phyloP scores from a whole-genome alignment of 1,140 invertebrate species.

The Chionoecetes opilio region DNA sequence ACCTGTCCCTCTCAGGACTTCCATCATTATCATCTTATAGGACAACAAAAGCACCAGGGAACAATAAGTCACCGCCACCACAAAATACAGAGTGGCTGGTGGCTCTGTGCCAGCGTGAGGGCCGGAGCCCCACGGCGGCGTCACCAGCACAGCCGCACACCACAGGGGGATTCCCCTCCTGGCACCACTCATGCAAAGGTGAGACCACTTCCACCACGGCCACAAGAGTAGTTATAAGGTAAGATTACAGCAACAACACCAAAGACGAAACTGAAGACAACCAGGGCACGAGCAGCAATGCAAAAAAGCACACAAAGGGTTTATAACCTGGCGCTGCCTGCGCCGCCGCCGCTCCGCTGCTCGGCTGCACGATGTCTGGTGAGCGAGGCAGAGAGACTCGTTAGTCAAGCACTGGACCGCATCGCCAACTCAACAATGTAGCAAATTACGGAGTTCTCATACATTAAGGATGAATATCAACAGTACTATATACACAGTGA shows the following conservation, averaged over 20 bases:
- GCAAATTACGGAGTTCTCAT: slow-evolving; percentile 71
- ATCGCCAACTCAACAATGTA: slow-evolving; percentile 75
- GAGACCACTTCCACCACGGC: slow-evolving; percentile 64
- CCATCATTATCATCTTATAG: slow-evolving; percentile 39
- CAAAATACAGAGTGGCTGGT: slow-evolving; percentile 16
- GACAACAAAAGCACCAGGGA: slow-evolving; percentile 72
- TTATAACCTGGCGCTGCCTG: slow-evolving; percentile 75
- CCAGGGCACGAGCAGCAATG: slow-evolving; percentile 67
- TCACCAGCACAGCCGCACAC: slow-evolving; percentile 44
- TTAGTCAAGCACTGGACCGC: slow-evolving; percentile 79
- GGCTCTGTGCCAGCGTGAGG: slow-evolving; percentile 35
- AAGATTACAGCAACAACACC: slow-evolving; percentile 69
- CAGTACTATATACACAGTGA: slow-evolving; percentile 70
- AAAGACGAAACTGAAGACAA: slow-evolving; percentile 62
- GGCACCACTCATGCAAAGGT: slow-evolving; percentile 73
- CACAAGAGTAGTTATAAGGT: slow-evolving; percentile 61
- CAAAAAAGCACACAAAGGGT: slow-evolving; percentile 66
- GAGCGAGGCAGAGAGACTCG: slow-evolving; percentile 77
- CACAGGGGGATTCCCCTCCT: slow-evolving; percentile 62
- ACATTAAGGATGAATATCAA: slow-evolving; percentile 67
- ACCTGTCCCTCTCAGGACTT: not conserved
- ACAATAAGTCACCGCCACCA: slow-evolving; percentile 62
- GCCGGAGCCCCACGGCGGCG: slow-evolving; percentile 27
- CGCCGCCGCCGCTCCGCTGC: slow-evolving; percentile 72
- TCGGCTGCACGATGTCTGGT: slow-evolving; percentile 74